Percentiles rank a stretch among this genome's conserved stretches.
These are phyloP conservation scores for Centropristis striata DNA, from an alignment of 2,113 vertebrate species.

Conservation along the genomic window DNA sequence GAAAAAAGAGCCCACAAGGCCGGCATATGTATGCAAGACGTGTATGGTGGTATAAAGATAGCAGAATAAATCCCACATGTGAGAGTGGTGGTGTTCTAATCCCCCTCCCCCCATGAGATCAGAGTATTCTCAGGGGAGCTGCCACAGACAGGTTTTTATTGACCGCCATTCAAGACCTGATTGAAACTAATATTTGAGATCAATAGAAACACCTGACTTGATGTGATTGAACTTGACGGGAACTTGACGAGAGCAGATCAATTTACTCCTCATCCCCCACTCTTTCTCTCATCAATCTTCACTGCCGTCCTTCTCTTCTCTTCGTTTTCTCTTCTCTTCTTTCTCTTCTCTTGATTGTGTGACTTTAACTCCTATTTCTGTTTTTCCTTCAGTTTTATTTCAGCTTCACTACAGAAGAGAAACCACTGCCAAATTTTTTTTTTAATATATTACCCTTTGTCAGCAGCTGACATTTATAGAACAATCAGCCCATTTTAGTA, in stretches of 20 bases:
- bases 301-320: not conserved
- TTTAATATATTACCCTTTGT: not conserved
- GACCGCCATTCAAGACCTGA: constrained; percentile 21
- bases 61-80: not conserved
- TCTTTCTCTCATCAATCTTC: constrained; percentile 23
- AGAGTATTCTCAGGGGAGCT: constrained; percentile 2
- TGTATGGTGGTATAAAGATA: constrained; percentile 14
- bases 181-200: constrained; percentile 32
- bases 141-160: constrained; percentile 41
- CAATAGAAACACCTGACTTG: constrained; percentile 38
- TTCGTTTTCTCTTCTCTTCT: not conserved
- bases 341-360: not conserved
- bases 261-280: not conserved
- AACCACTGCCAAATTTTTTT: not conserved
- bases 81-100: not conserved
- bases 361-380: not conserved
- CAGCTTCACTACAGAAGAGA: not conserved
- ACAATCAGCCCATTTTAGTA: not conserved
- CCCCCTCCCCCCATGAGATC: not conserved
- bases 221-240: constrained; percentile 56
- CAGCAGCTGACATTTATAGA: not conserved
- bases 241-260: constrained; percentile 35
- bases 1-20: constrained; percentile 27
- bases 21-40: not conserved
- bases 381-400: too few species aligned